Evolutionary conservation across 2,797 vertebrate species (phyloP).

Genomic region (Cyclopterus lumpus): DNA sequence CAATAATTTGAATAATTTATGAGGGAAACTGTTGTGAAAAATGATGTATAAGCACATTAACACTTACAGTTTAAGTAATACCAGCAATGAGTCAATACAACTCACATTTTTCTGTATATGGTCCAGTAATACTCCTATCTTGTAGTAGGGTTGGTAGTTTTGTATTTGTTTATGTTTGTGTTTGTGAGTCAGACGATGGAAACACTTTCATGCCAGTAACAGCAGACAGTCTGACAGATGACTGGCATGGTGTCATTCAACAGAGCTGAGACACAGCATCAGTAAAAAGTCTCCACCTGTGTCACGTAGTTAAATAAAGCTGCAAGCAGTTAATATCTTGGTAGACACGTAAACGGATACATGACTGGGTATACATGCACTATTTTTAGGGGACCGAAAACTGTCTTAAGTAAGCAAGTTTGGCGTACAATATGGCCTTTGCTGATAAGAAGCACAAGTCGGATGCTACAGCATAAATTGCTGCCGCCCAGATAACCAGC

Average conservation of each 20-base stretch:
- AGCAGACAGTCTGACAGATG: constrained; percentile 55
- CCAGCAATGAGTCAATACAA: neutral
- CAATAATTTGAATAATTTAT: constrained; percentile 47
- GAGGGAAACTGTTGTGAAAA: constrained; percentile 1
- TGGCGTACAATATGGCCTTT: constrained; percentile 66
- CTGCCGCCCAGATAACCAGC: constrained; percentile 64
- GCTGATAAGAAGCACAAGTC: constrained; percentile 68
- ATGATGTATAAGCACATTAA: constrained; percentile 19
- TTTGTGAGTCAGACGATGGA: constrained; percentile 45
- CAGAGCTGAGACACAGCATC: constrained; percentile 53
- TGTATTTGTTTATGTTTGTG: constrained; percentile 47
- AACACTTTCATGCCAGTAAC: constrained; percentile 53
- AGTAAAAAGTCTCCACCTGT: constrained; percentile 64
- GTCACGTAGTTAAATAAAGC: constrained; percentile 60
- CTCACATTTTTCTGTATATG: neutral
- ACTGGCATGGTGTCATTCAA: constrained; percentile 58
- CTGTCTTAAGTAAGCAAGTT: constrained; percentile 59
- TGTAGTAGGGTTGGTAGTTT: neutral
- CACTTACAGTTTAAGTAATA: neutral
- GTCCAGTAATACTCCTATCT: constrained; percentile 7
- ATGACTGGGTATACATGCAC: constrained; percentile 43
- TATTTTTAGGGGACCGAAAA: constrained; percentile 58
- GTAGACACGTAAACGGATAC: constrained; percentile 37
- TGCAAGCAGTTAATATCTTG: constrained; percentile 32
- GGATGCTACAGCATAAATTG: constrained; percentile 40